These are phyloP conservation scores for Neocrepidodera transversa DNA, from an alignment of 2,888 invertebrate genomes.

Conservation along the genomic window DNA sequence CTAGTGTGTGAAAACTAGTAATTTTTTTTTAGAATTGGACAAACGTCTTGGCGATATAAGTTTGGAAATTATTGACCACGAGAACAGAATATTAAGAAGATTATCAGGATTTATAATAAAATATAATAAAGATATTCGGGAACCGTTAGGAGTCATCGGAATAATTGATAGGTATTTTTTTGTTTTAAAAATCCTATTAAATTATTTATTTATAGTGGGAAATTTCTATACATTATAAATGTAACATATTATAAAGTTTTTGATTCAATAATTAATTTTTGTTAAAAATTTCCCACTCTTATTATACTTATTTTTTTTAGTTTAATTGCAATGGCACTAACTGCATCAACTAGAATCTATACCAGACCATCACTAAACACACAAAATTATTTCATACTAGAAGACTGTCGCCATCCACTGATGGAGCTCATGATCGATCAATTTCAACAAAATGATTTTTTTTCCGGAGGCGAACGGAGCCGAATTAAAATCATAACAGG, in stretches of 20 bases:
- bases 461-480: constrained; percentile 65
- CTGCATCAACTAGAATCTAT: constrained; percentile 54
- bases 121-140: constrained; percentile 54
- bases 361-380: constrained; percentile 55
- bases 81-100: constrained; percentile 73
- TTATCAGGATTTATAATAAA: constrained; percentile 53
- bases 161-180: constrained; percentile 57
- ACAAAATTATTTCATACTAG: constrained; percentile 54
- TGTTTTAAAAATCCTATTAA: too few relatives aligned
- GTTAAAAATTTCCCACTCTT: too few relatives aligned
- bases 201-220: too few relatives aligned
- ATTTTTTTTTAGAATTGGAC: constrained; percentile 72
- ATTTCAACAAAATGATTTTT: constrained; percentile 78
- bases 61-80: constrained; percentile 79
- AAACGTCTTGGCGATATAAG: constrained; percentile 78
- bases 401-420: constrained; percentile 75
- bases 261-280: too few relatives aligned
- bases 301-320: too few relatives aligned
- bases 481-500: constrained; percentile 83
- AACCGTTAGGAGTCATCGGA: constrained; percentile 53
- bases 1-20: too few relatives aligned
- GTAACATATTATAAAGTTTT: too few relatives aligned
- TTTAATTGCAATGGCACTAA: constrained; percentile 58
- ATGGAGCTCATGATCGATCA: constrained; percentile 69
- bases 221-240: too few relatives aligned